Conservation (phyloP, 1,140 invertebrate genomes). For the Leptinotarsa undecemlineata region DNA sequence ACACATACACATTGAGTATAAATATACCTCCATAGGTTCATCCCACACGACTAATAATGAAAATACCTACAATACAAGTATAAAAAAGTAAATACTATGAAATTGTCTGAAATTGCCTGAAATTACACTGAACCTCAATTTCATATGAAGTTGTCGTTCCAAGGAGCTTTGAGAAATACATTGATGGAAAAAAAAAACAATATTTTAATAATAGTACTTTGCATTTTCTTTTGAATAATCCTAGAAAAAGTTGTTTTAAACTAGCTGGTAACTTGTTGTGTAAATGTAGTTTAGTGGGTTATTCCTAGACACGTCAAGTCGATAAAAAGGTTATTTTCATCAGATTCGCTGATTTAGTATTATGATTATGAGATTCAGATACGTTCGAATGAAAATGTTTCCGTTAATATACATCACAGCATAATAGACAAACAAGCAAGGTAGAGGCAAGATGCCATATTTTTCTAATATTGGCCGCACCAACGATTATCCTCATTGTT, state of each 20-base stretch:
- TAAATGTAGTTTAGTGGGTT: constrained; percentile 2
- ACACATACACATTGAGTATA: too few relatives aligned
- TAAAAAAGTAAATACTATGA: not conserved
- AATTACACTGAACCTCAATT: not conserved
- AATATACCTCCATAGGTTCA: too few relatives aligned
- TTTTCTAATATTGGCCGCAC: too few relatives aligned
- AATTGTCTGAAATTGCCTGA: not conserved
- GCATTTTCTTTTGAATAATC: not conserved
- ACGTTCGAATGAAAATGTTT: not conserved
- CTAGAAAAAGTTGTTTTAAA: constrained; percentile 2
- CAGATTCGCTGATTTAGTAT: constrained; percentile 1
- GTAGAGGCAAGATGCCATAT: too few relatives aligned
- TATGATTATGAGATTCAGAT: constrained; percentile 1
- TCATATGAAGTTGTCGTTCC: constrained; percentile 7
- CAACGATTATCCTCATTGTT: too few relatives aligned
- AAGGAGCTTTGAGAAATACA: not conserved
- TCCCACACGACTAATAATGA: too few relatives aligned
- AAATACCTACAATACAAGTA: not conserved
- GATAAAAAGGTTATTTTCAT: not conserved
- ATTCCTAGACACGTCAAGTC: not conserved
- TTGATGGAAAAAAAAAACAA: not conserved
- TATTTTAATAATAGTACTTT: too few relatives aligned
- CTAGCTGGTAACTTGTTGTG: not conserved
- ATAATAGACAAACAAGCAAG: too few relatives aligned
- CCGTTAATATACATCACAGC: too few relatives aligned